Evolutionary conservation across 2,797 vertebrate species (phyloP), one percentile per base, ranked within the genome.

Genomic region (Brotula barbata): DNA sequence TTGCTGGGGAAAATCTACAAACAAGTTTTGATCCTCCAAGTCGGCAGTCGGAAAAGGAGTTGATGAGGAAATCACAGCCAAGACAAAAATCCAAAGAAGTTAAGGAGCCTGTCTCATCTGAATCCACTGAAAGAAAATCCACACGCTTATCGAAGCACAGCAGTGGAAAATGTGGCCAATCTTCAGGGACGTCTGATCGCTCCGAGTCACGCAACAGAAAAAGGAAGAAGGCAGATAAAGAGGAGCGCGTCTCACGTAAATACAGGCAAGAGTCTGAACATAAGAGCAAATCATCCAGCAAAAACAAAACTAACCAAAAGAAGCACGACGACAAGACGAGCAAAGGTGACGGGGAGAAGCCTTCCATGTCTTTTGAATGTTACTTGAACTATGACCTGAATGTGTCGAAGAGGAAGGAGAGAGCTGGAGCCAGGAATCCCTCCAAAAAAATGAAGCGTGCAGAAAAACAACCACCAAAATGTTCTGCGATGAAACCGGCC

Each of bases 331-430:
- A 56, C 1, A 5, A 50, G 2, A 36, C 28, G 5, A 42, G 19
- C 9, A 48, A 58, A 7, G 19, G 74, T 7, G 83, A 84, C 43
- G 67, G 65, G 14, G 87, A 90, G 1, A 54, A 65, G 6, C 88
- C 92, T 2, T 71, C 82, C 28, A 90, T 92, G 92, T 93, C 94
- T 51, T 96, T 97, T 83, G 95, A 96, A 65, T 93, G 93, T 0
- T 95, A 63, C 37, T 84, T 95, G 64, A 94, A 86, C 85, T 97
- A 95, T 58, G 92, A 95, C 6, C 53, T 86, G 17, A 82, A 85
- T n/a, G 19, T 65, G 41, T 36, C 47, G 0, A 90, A 89, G 56
- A 88, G 53, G 64, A 91, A 83, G 60, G 85, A 83, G 44, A 68
- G 31, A 39, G 44, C 60, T 22, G 65, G 61, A 42, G 39, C 16